Percentiles rank a stretch among this genome's conserved stretches.
These are phyloP conservation scores for Leguminivora glycinivorella DNA, from an alignment of 1,140 invertebrate species.

Conservation along the genomic window DNA sequence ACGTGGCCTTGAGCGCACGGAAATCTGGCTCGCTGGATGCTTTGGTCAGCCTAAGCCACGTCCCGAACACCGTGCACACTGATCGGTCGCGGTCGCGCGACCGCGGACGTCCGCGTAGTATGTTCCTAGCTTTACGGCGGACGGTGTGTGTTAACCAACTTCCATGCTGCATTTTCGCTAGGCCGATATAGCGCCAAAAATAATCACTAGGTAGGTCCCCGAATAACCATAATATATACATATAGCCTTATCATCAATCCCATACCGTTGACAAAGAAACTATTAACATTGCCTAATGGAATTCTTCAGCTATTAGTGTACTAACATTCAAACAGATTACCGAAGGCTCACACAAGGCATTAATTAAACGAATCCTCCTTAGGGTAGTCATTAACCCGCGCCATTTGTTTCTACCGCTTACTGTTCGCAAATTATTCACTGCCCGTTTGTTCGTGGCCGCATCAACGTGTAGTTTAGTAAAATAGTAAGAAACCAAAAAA, in stretches of 20 bases:
- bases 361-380: conserved; percentile 37
- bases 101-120: too few relatives aligned
- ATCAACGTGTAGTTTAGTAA: conserved; percentile 29
- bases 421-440: conserved; percentile 33
- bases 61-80: too few relatives aligned
- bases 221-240: not conserved
- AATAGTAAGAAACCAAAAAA: too few relatives aligned
- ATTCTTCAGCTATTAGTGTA: conserved; percentile 34
- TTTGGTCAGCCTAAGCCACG: too few relatives aligned
- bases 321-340: conserved; percentile 36
- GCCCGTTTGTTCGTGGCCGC: conserved; percentile 32
- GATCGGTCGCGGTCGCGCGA: too few relatives aligned
- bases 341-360: conserved; percentile 33
- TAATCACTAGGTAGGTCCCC: too few relatives aligned
- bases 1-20: too few relatives aligned
- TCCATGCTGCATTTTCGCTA: too few relatives aligned
- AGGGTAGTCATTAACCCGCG: conserved; percentile 34
- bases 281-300: conserved; percentile 23
- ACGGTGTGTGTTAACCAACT: too few relatives aligned
- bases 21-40: too few relatives aligned
- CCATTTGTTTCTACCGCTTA: conserved; percentile 32
- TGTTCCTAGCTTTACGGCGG: too few relatives aligned
- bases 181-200: too few relatives aligned
- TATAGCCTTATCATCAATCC: not conserved
- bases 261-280: conserved; percentile 16